phyloP scores from a whole-genome alignment of 2,797 vertebrate species.

The Ptychadena robeensis region DNA sequence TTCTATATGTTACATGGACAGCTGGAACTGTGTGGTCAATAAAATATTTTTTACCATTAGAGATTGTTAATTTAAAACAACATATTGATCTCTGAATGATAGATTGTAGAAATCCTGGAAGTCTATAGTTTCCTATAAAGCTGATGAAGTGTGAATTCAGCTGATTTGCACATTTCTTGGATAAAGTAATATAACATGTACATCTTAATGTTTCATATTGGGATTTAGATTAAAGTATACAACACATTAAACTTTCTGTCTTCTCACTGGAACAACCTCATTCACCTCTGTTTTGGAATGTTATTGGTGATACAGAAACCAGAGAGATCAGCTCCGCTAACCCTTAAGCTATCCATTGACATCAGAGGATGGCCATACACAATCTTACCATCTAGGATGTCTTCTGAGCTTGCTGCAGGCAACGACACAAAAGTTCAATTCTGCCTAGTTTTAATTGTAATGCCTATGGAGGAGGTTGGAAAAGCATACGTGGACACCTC shows the following conservation, averaged over 20 bases:
- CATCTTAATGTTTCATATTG: background rate
- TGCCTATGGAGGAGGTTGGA: background rate
- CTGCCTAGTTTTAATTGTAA: background rate
- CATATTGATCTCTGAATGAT: background rate
- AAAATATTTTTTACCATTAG: slow-evolving; percentile 1
- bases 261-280: background rate
- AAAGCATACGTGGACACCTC: background rate
- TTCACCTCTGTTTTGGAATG: no score
- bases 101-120: background rate
- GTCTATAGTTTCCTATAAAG: background rate
- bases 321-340: no score
- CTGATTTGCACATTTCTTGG: background rate
- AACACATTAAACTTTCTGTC: background rate
- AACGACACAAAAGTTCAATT: background rate
- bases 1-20: background rate
- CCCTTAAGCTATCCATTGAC: background rate
- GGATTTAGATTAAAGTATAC: background rate
- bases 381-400: background rate
- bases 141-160: slow-evolving; percentile 1
- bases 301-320: no score
- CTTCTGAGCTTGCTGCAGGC: background rate
- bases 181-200: background rate
- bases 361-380: background rate
- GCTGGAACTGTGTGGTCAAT: background rate
- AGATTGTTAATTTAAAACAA: background rate